These are phyloP conservation scores for Himalopsyche tibetana DNA, from an alignment of 2,888 invertebrate species.

Conservation along the genomic window DNA sequence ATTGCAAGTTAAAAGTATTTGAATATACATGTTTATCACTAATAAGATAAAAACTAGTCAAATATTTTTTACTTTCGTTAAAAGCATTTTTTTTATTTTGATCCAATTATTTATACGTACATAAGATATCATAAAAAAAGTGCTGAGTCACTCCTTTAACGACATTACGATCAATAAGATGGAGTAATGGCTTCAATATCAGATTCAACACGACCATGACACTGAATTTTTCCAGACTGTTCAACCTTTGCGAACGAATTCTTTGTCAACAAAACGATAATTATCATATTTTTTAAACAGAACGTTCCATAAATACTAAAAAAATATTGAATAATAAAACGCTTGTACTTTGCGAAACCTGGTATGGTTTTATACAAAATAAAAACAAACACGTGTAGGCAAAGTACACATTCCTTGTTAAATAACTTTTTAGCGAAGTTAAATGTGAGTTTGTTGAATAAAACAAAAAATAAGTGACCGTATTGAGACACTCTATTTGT, in stretches of 20 bases:
- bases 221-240: constrained; percentile 16
- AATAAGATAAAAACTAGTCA: no score
- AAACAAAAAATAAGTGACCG: no score
- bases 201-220: neutral
- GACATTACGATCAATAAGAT: neutral
- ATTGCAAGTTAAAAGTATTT: no score
- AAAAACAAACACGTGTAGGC: no score
- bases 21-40: no score
- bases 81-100: neutral
- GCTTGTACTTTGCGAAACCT: no score
- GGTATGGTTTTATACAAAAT: no score
- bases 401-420: no score
- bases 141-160: neutral
- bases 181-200: neutral
- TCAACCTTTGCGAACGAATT: constrained; percentile 2
- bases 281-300: neutral
- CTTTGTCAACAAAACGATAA: neutral
- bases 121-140: neutral
- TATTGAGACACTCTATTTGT: no score
- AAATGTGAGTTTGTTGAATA: no score
- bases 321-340: no score
- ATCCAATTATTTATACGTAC: neutral
- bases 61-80: neutral
- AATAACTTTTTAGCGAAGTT: no score
- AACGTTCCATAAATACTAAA: neutral